Base-by-base conservation (phyloP, 2,797 vertebrate species). In the Rhabdomys pumilio region DNA sequence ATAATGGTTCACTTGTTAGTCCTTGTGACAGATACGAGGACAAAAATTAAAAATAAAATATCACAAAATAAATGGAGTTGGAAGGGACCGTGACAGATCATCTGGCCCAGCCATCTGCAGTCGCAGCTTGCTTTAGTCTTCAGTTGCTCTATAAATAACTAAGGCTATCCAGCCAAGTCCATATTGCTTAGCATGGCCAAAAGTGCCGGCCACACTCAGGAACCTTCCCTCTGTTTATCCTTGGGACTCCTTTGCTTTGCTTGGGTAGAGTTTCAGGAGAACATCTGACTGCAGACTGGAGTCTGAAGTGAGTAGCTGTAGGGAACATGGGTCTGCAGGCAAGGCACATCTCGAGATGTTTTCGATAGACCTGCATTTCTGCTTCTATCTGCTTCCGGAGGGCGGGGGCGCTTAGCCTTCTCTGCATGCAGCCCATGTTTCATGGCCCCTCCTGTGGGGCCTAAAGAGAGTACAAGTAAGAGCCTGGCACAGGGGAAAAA, bases 31-130 rank as follows among this genome's bases (percentile, higher is more conserved):
- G 65, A 83, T 82, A 90, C 55, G 61, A 94, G 85, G 92, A 73
- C 90, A 94, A 94, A 91, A 92, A 80, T 94, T 38, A 86, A 69
- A 86, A 69, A 86, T 65, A 53, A 89, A 67, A 96, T 92, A 95
- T 93, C 88, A 89, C 67, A 59, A 95, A 96, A 93, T 96, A 92
- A 92, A 97, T 93, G 91, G 87, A 93, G 81, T 67, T 93, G 84
- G 96, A 97, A 95, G 82, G 94, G 93, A 97, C 73, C 8, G 2
- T 95, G 94, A 94, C 93, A 93, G 86, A 93, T 96, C 91, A 92
- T 96, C 96, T 96, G 96, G 95, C 82, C 89, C 24, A 31, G 92
- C 96, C 96, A 83, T 90, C 96, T 97, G 97, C 93, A 90, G 59
- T 53, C 67, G 79, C 93, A 89, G 93, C 63, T 26, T 61, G 91